Evolutionary conservation across 2,113 vertebrate species (phyloP).

Genomic region (Ivindomyrus marchei): DNA sequence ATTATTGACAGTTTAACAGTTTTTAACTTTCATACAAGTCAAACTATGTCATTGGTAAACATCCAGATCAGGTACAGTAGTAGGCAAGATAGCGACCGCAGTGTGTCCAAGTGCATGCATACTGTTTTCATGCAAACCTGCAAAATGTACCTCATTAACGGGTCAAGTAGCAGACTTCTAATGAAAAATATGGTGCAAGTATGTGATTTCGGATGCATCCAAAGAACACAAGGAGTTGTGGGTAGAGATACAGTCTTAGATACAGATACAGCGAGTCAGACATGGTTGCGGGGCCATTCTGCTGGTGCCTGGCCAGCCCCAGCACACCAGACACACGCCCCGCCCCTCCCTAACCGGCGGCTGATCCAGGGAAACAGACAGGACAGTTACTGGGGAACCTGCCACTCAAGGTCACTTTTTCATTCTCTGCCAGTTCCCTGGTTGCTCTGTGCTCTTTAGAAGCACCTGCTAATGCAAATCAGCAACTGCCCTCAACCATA

Average conservation of each 20-base stretch:
- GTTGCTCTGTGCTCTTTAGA: slow-evolving; percentile 27
- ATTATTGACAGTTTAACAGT: too few relatives aligned
- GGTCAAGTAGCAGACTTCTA: background rate
- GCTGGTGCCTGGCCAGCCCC: background rate
- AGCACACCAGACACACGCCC: background rate
- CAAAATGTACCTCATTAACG: background rate
- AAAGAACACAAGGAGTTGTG: background rate
- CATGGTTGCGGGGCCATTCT: background rate
- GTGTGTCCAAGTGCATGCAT: too few relatives aligned
- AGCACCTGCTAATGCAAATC: slow-evolving; percentile 28
- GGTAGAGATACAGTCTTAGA: background rate
- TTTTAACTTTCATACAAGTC: too few relatives aligned
- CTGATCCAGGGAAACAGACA: slow-evolving; percentile 13
- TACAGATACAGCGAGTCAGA: background rate
- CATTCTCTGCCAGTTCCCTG: slow-evolving; percentile 17
- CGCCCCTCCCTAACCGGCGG: background rate
- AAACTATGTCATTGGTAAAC: too few relatives aligned
- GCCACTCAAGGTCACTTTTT: slow-evolving; percentile 22
- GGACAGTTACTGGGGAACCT: background rate
- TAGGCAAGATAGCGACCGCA: too few relatives aligned
- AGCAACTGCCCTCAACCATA: slow-evolving; percentile 12
- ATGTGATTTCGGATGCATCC: background rate
- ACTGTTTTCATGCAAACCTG: background rate
- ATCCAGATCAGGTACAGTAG: too few relatives aligned
- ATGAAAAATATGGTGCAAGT: background rate